Conservation (phyloP, 2,113 vertebrate genomes). For the rabbit (Oryctolagus cuniculus) region DNA sequence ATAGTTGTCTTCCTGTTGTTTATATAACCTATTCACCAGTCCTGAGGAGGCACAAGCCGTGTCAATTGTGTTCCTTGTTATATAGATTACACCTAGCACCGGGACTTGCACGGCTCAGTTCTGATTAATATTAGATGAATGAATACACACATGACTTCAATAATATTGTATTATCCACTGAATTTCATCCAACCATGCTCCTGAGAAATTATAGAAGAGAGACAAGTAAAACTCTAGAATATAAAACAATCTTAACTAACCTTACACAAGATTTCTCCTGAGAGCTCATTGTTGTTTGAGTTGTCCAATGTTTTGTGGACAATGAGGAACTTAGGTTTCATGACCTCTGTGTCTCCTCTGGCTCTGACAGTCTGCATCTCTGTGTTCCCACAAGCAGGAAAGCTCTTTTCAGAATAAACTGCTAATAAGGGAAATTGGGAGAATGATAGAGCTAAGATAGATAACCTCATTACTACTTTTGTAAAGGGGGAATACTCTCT, state of each 20-base stretch:
- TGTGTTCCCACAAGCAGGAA: slow-evolving; percentile 9
- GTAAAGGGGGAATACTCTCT: background rate
- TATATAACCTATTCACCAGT: background rate
- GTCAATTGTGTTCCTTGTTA: background rate
- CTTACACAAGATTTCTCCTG: background rate
- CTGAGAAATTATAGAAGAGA: background rate
- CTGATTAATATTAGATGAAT: slow-evolving; percentile 5
- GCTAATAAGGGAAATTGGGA: background rate
- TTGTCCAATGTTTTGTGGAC: background rate
- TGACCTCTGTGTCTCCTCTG: background rate
- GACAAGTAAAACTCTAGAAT: background rate
- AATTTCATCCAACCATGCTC: background rate
- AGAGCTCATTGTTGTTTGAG: background rate
- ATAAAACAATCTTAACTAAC: background rate
- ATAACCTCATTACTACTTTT: slow-evolving; percentile 23
- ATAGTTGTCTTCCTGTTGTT: background rate
- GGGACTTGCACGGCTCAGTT: background rate
- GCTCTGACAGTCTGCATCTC: background rate
- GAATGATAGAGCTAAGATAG: background rate
- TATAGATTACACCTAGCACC: background rate
- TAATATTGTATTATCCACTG: background rate
- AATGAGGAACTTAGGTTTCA: background rate
- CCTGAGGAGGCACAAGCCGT: background rate
- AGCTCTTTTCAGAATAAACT: background rate
- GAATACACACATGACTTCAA: background rate